Base-by-base conservation (phyloP, 2,797 vertebrate genomes). In the Peromyscus eremicus region DNA sequence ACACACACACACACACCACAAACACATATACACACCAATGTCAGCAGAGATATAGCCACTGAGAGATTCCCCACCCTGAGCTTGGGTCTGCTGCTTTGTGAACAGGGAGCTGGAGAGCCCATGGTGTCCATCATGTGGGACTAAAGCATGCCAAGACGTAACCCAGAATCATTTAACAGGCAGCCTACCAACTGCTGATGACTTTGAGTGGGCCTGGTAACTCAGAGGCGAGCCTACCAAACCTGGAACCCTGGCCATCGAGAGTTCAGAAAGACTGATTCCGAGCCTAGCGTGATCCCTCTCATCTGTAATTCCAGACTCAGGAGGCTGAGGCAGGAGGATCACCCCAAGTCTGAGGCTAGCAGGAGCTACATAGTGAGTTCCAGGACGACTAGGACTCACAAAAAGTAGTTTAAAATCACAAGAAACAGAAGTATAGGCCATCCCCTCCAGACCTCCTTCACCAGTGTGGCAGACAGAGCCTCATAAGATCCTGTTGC, bases 91-190 rank as follows among this genome's bases (percentile, higher is more conserved):
- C 79, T 52, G 62, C 0, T 70, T 29, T 27, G 32, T 37, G 17
- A 46, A 40, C 23, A 71, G 23, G 37, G 10, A 34, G 2, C 46
- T 9, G 4, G 25, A 37, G 2, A 43, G 7, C 27, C 13, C 43
- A 34, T 29, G 49, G 73, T 34, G 2, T 49, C 34, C 11, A 17
- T 2, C 0, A 0, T 1, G 2, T 52, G 5, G 16, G 40, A 27
- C 77, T 9, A 9, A 64, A 32, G 23, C 7, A 11, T 6, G 17
- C 27, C 2, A 6, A 23, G 7, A 25, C 57, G 32, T 27, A 32
- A 27, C 60, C 2, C 0, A 11, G 37, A 77, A 52, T 52, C 87
- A 11, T 2, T 40, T 71, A 76, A 43, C 14, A 9, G 62, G 85
- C 9, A 0, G 25, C n/a, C n/a, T 23, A 49, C 19, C n/a, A 71